Percentiles rank a stretch among this genome's conserved stretches.
phyloP scores from a whole-genome alignment of 1,140 invertebrate genomes.

The Diorhabda sublineata region DNA sequence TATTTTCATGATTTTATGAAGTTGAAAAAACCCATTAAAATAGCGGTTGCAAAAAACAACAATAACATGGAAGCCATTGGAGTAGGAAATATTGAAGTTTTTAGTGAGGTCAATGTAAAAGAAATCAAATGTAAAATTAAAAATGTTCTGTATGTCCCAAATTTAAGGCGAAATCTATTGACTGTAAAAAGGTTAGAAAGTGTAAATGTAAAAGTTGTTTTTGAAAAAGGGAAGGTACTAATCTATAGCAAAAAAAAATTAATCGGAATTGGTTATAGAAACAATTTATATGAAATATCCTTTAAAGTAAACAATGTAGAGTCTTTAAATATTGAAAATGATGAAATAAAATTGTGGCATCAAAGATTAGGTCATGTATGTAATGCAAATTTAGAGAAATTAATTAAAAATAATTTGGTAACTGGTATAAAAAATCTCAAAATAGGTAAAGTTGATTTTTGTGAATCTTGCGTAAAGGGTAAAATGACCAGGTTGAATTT shows the following conservation, averaged over 20 bases:
- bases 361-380: conserved; percentile 25
- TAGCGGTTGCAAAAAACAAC: not conserved
- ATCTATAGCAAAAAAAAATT: not conserved
- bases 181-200: not conserved
- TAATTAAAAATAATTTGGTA: conserved; percentile 11
- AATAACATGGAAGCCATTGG: conserved; percentile 8
- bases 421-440: conserved; percentile 7
- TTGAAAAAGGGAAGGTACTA: not conserved
- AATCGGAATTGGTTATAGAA: not conserved
- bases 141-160: not conserved
- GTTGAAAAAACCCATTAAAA: not conserved
- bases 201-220: not conserved
- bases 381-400: conserved; percentile 16
- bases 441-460: conserved; percentile 22
- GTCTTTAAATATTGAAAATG: not conserved
- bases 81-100: conserved; percentile 7
- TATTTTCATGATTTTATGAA: not conserved
- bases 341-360: conserved; percentile 17
- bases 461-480: conserved; percentile 32
- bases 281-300: no score
- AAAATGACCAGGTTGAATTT: conserved; percentile 35
- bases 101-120: not conserved
- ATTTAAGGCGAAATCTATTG: not conserved
- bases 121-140: not conserved
- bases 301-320: not conserved